Evolutionary conservation across 2,113 vertebrate genomes (phyloP).

Genomic region (Spheniscus mendiculus): DNA sequence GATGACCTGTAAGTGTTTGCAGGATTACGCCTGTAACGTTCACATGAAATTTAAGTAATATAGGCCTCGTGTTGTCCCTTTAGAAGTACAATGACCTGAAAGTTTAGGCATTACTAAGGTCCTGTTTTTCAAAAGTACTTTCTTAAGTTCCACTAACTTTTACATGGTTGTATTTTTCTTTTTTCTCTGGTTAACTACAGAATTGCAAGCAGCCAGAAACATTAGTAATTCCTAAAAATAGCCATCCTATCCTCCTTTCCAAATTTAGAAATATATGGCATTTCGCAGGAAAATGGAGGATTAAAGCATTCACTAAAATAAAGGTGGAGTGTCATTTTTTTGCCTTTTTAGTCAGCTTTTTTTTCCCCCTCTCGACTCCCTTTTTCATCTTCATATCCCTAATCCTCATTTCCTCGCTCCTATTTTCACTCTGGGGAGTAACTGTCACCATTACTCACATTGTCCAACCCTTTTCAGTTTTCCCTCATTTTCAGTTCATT

Average conservation of each 20-base stretch:
- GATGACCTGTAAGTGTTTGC: background rate
- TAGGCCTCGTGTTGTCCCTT: background rate
- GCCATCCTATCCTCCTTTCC: background rate
- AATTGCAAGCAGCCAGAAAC: background rate
- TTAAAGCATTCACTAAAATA: constrained; percentile 7
- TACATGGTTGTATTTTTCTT: background rate
- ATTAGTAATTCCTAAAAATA: constrained; percentile 46
- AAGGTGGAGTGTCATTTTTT: constrained; percentile 14
- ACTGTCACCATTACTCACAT: background rate
- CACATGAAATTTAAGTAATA: background rate
- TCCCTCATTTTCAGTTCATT: constrained; percentile 25
- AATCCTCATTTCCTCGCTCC: background rate
- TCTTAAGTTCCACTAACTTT: background rate
- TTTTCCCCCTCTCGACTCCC: background rate
- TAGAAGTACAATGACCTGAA: background rate
- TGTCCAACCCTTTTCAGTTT: background rate
- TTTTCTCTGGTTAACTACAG: background rate
- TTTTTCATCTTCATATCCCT: background rate
- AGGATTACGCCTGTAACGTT: rapidly evolving
- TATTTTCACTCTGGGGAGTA: background rate
- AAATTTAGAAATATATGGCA: constrained; percentile 10
- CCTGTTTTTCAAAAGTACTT: background rate
- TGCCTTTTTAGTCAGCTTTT: background rate
- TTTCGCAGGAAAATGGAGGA: constrained; percentile 24
- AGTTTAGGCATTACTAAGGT: background rate